Evolutionary conservation across 1,140 invertebrate species (phyloP), one percentile per base, ranked within the genome.

Genomic region (Hyphantria cunea): DNA sequence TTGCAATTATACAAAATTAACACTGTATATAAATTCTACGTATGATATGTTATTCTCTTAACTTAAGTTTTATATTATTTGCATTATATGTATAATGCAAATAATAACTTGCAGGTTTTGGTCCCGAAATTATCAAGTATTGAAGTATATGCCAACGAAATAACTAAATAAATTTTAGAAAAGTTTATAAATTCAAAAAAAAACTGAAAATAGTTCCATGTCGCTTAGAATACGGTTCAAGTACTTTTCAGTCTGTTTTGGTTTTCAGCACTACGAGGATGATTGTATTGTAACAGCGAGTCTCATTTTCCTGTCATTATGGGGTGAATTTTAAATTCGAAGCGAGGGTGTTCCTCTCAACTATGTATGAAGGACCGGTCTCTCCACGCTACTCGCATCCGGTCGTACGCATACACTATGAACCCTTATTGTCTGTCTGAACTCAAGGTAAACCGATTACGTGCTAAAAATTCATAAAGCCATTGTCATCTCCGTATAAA

Each of bases 241-340:
- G 17, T 39, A 39, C 37, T 0, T 42, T 55, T 53, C 31, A 48
- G 56, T 50, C n/a, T 50, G 45, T 60, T 15, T 59, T 31, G 34
- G 37, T 25, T 64, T 72, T 67, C 59, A 63, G 64, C 65, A 70
- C 76, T 65, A 84, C 74, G 52, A 66, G 51, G 70, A 79, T 82
- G 68, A 82, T 82, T 68, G 69, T 62, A 70, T 49, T 44, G 68
- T 74, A 76, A 81, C 75, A 80, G 66, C 69, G 64, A 54, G 66
- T 58, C 76, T 84, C 73, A 80, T 86, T 82, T 70, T 64, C 53
- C 39, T 69, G 68, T 81, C 76, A 74, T 84, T 80, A 80, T 48
- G 69, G 80, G 78, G 82, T 84, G 80, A 86, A 84, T 86, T 84
- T 84, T 82, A 85, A 85, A 85, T 84, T 78, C 51, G 53, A 60